Conservation (phyloP, 1,140 invertebrate species). For the Scaptomyza montana region DNA sequence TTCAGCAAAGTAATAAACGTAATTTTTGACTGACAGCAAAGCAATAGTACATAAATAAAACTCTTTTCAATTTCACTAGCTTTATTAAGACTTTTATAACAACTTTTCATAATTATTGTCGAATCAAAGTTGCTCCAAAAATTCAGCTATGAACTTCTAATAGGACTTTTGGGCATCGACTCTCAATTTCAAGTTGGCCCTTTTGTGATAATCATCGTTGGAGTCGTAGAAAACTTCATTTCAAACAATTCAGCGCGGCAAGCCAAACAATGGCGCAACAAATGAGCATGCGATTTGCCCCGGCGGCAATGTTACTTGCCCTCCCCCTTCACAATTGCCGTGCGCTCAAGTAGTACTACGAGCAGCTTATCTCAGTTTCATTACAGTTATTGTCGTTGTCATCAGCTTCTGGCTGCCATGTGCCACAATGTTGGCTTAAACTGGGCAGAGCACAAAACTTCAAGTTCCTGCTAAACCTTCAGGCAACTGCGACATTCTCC, state of each 20-base stretch:
- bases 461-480: constrained; percentile 42
- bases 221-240: constrained; percentile 54
- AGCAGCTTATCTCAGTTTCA: constrained; percentile 73
- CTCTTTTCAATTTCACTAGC: background rate
- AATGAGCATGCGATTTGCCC: constrained; percentile 65
- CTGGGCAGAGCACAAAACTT: constrained; percentile 59
- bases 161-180: constrained; percentile 2
- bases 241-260: constrained; percentile 51
- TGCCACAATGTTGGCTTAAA: constrained; percentile 65
- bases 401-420: constrained; percentile 62
- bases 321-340: background rate
- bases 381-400: constrained; percentile 77
- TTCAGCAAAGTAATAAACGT: too few relatives aligned
- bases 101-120: constrained; percentile 20
- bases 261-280: constrained; percentile 67
- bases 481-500: constrained; percentile 14
- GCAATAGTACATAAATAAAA: too few relatives aligned
- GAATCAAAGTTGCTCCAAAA: constrained; percentile 10
- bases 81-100: background rate
- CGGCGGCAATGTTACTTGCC: constrained; percentile 24
- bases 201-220: constrained; percentile 49
- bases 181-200: constrained; percentile 23
- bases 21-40: too few relatives aligned
- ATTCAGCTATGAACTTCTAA: background rate
- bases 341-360: constrained; percentile 6